phyloP scores from a whole-genome alignment of 2,888 invertebrate genomes.

The Elysia crispata region DNA sequence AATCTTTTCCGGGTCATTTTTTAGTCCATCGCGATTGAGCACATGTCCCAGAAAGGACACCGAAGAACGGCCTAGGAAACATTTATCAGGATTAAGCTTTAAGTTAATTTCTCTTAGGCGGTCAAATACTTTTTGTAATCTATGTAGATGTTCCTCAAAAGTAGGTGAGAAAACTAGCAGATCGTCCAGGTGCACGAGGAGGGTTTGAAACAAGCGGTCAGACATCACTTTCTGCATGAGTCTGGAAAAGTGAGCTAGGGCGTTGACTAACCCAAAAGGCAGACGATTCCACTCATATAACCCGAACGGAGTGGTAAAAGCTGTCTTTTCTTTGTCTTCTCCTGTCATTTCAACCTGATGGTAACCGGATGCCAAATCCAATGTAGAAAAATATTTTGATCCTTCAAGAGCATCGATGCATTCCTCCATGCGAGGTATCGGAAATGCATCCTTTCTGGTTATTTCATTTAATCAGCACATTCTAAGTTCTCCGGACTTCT shows the following conservation, averaged over 20 bases:
- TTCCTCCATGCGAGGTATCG: conserved; percentile 20
- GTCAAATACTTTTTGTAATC: conserved; percentile 54
- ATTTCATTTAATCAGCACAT: conserved; percentile 43
- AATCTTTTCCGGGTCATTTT: conserved; percentile 34
- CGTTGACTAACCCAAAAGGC: conserved; percentile 21
- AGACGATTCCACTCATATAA: background rate
- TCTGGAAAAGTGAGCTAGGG: conserved; percentile 25
- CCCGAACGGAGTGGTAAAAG: conserved; percentile 28
- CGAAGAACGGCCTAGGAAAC: conserved; percentile 36
- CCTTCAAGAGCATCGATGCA: conserved; percentile 31
- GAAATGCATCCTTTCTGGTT: conserved; percentile 24
- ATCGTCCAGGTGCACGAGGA: conserved; percentile 55
- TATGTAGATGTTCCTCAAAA: conserved; percentile 50
- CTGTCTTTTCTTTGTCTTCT: conserved; percentile 21
- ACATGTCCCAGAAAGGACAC: conserved; percentile 51
- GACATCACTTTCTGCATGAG: conserved; percentile 50
- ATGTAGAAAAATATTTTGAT: conserved; percentile 27
- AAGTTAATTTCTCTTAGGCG: conserved; percentile 47
- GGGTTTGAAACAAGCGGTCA: background rate
- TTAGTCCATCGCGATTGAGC: conserved; percentile 36
- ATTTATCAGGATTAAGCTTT: conserved; percentile 56
- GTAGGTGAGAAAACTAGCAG: conserved; percentile 54
- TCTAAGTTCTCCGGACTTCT: conserved; percentile 51
- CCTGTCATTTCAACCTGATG: conserved; percentile 15
- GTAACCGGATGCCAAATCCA: conserved; percentile 40